phyloP scores from a whole-genome alignment of 2,113 vertebrate genomes.

The Rhabdornis inornatus region DNA sequence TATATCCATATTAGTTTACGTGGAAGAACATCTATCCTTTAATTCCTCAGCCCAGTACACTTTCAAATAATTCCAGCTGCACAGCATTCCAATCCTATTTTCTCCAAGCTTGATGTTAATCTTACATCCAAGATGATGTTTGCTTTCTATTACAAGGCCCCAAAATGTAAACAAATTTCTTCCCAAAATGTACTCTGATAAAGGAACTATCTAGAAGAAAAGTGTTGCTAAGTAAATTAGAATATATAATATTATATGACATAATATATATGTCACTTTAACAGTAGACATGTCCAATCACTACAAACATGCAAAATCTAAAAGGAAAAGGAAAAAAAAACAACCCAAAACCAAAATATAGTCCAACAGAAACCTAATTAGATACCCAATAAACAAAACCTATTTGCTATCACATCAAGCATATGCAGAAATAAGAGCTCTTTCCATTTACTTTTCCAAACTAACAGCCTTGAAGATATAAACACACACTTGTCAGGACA shows the following conservation, averaged over 20 bases:
- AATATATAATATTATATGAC: not conserved
- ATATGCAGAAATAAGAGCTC: conserved; percentile 36
- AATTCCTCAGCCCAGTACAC: not conserved
- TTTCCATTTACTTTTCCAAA: conserved; percentile 54
- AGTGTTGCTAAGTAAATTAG: not conserved
- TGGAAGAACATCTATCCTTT: not conserved
- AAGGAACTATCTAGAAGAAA: not conserved
- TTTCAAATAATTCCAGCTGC: not conserved
- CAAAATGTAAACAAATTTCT: not conserved
- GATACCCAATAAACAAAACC: not conserved
- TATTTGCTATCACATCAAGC: conserved; percentile 16
- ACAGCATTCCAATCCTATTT: conserved; percentile 11
- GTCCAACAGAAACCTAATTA: not conserved
- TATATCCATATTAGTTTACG: not conserved
- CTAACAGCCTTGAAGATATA: conserved; percentile 38
- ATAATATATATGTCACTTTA: not conserved
- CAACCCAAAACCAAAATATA: not conserved
- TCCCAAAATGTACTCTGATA: not conserved
- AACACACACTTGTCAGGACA: conserved; percentile 50
- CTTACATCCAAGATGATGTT: not conserved
- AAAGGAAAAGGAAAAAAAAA: not conserved
- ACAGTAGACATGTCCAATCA: conserved; percentile 2
- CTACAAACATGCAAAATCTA: not conserved
- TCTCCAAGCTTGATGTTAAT: not conserved
- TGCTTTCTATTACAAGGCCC: not conserved